Conservation (phyloP, 2,888 invertebrate genomes). For the Helobdella robusta region DNA sequence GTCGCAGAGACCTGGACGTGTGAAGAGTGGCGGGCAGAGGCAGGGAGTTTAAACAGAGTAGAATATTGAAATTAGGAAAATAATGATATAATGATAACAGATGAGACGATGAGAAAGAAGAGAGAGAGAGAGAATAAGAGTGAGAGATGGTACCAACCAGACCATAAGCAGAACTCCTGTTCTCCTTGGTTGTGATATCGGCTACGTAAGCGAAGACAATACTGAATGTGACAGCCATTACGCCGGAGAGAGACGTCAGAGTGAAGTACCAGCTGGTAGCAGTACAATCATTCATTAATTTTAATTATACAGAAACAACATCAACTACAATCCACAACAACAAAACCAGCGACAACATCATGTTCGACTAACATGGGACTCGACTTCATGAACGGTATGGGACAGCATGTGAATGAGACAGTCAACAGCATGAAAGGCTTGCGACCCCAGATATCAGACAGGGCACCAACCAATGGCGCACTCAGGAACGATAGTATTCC, state of each 20-base stretch:
- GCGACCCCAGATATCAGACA: conserved; percentile 95
- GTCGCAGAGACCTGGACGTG: conserved; percentile 69
- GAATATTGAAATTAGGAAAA: too few species aligned
- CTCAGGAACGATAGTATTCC: conserved; percentile 93
- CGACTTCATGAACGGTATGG: conserved; percentile 95
- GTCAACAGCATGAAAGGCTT: conserved; percentile 63
- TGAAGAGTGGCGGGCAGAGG: too few species aligned
- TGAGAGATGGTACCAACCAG: conserved; percentile 56
- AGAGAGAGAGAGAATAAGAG: not conserved
- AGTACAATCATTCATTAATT: not conserved
- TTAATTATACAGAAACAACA: too few species aligned
- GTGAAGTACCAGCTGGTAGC: conserved; percentile 85
- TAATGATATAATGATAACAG: not conserved
- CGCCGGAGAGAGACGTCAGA: conserved; percentile 94
- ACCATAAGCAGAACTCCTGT: conserved; percentile 87
- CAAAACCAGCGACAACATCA: too few species aligned
- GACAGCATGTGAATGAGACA: conserved; percentile 95
- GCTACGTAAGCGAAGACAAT: conserved; percentile 99
- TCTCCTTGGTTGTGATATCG: conserved; percentile 92
- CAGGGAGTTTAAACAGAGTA: too few species aligned
- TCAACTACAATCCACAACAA: too few species aligned
- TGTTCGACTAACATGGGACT: conserved; percentile 73
- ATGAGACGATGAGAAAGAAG: not conserved
- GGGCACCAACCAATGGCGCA: conserved; percentile 89
- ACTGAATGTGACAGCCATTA: conserved; percentile 97